These are phyloP conservation scores for Isotomurus palustris DNA, from an alignment of 2,888 invertebrate genomes.

Conservation along the genomic window DNA sequence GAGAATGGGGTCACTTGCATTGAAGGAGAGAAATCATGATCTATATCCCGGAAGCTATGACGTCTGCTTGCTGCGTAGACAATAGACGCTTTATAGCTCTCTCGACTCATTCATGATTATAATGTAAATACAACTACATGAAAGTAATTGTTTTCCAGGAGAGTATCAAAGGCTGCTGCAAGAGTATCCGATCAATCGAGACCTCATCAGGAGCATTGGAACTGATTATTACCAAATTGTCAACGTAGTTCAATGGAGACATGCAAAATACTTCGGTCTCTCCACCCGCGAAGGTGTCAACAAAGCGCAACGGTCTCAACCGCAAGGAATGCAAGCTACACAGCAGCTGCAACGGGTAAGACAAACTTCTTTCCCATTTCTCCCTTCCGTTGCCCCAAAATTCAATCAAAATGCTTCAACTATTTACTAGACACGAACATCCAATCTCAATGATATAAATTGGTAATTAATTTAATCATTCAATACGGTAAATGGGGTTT, in stretches of 20 bases:
- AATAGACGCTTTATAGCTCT: too few species aligned
- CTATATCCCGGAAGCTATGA: too few species aligned
- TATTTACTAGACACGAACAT: too few species aligned
- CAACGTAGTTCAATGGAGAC: conserved; percentile 86
- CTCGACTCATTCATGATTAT: not conserved
- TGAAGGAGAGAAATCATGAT: too few species aligned
- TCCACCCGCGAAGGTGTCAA: conserved; percentile 40
- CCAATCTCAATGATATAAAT: too few species aligned
- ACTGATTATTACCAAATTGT: conserved; percentile 74
- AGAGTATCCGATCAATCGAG: conserved; percentile 86
- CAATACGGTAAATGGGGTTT: too few species aligned
- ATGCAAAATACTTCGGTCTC: conserved; percentile 83
- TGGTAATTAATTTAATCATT: too few species aligned
- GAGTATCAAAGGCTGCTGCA: conserved; percentile 87
- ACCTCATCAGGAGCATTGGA: conserved; percentile 84
- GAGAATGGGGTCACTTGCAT: too few species aligned
- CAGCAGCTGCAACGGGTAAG: conserved; percentile 41
- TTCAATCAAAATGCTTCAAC: conserved; percentile 5
- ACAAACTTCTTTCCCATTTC: conserved; percentile 16
- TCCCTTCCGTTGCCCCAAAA: too few species aligned
- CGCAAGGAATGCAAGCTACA: conserved; percentile 43
- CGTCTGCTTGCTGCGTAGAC: too few species aligned
- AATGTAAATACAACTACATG: not conserved
- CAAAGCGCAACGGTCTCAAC: conserved; percentile 43
- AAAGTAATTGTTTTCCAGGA: conserved; percentile 55